These are phyloP conservation scores for Lottia gigantea DNA, from an alignment of 2,888 invertebrate genomes.

Conservation along the genomic window DNA sequence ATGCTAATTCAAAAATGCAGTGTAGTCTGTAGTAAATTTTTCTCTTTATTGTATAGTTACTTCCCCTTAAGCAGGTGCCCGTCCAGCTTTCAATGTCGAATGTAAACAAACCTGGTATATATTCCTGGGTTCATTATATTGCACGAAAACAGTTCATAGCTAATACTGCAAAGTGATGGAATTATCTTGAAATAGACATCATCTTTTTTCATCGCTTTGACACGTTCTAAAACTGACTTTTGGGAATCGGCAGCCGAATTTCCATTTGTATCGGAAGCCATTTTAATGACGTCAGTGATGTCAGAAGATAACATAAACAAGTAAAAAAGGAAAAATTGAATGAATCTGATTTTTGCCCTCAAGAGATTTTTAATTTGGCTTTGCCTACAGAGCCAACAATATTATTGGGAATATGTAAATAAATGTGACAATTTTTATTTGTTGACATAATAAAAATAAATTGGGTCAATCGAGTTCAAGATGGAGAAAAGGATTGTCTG, in stretches of 20 bases:
- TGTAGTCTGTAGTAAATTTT: too few relatives aligned
- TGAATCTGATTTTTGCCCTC: too few relatives aligned
- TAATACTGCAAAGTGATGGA: constrained; percentile 49
- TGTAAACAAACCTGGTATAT: constrained; percentile 46
- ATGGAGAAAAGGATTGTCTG: neutral
- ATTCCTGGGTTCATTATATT: constrained; percentile 52
- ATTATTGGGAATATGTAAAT: too few relatives aligned
- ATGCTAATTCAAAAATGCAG: too few relatives aligned
- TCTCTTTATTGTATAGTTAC: too few relatives aligned
- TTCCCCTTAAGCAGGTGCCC: too few relatives aligned
- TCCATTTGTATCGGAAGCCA: constrained; percentile 17
- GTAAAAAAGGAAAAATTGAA: too few relatives aligned
- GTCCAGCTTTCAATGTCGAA: neutral
- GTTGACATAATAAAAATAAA: constrained; percentile 1
- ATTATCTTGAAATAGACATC: constrained; percentile 36
- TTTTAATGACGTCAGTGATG: constrained; percentile 17
- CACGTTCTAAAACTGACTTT: constrained; percentile 10
- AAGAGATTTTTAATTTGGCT: too few relatives aligned
- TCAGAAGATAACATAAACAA: too few relatives aligned
- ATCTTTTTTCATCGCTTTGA: constrained; percentile 25
- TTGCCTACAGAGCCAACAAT: too few relatives aligned
- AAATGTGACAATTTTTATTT: too few relatives aligned
- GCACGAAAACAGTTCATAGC: constrained; percentile 52
- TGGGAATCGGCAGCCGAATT: neutral
- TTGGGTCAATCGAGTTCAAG: constrained; percentile 8